These are phyloP conservation scores for Morone chrysops DNA, from an alignment of 2,113 vertebrate species.

Conservation along the genomic window DNA sequence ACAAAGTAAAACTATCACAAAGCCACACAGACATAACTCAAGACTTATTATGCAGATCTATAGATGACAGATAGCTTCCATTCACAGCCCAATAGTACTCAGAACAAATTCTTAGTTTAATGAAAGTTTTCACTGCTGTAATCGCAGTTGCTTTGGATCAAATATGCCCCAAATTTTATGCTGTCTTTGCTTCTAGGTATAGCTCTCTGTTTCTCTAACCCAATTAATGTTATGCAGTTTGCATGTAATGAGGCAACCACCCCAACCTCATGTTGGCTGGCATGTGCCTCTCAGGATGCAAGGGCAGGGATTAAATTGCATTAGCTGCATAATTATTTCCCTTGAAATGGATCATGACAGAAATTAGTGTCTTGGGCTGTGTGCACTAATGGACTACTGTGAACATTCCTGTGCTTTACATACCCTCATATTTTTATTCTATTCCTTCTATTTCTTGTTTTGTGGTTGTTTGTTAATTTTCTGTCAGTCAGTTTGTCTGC, in stretches of 20 bases:
- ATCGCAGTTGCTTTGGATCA: conserved; percentile 57
- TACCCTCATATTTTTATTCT: not conserved
- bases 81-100: conserved; percentile 3
- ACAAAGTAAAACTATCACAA: not conserved
- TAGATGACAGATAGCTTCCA: conserved; percentile 5
- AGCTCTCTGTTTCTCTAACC: conserved; percentile 56
- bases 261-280: conserved; percentile 60
- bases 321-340: conserved; percentile 79
- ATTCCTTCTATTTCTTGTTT: not conserved
- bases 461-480: not conserved
- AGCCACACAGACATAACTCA: conserved; percentile 1
- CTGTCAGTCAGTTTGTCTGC: not conserved
- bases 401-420: conserved; percentile 22
- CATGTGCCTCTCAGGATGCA: conserved; percentile 69
- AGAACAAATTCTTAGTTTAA: conserved; percentile 20
- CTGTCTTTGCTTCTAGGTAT: conserved; percentile 46
- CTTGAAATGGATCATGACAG: conserved; percentile 71
- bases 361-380: conserved; percentile 58
- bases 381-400: conserved; percentile 44
- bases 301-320: conserved; percentile 77
- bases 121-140: conserved; percentile 31
- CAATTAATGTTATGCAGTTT: conserved; percentile 73
- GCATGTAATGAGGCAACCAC: conserved; percentile 69
- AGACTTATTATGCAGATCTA: not conserved
- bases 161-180: conserved; percentile 40